Base-by-base conservation (phyloP, 1,140 invertebrate species). In the Vollenhovia emeryi region DNA sequence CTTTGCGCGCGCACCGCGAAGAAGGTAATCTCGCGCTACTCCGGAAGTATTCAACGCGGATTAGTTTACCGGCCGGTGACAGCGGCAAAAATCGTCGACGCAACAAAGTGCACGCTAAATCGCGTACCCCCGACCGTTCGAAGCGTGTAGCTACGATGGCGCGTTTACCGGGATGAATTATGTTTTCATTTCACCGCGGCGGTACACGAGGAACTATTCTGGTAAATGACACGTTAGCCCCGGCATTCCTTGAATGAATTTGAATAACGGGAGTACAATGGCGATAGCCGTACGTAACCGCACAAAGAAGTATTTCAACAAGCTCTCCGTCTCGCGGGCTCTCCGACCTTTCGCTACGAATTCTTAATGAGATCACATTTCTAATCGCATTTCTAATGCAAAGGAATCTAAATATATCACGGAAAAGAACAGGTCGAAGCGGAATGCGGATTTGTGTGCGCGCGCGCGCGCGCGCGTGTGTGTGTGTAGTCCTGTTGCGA, bases 181-280 rank as follows among this genome's bases (percentile, higher is more conserved):
- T 30, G 9, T 80, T 69, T 52, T 80, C 48, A 69, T 80, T 55
- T 30, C 21, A 21, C 4, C 2, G 5, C 13, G 33, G 11, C 6
- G 59, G 7, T 30, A 18, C 45, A 21, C 30, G 30, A 21, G 13
- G 18, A 43, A 43, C 21, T 68, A 55, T 68, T 68, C 33, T 5
- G 21, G 59, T 52, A 69, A 80, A 57, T 55, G 76, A 66, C 40
- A 64, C 60, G 9, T n/a, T 8, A 2, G 4, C 13, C 43, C 36
- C 59, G 24, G 40, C 24, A 76, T 87, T 73, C 43, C 66, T 9
- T 71, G 45, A 69, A 18, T 62, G 43, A 68, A 79, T 84, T 87
- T 78, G 59, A 30, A 87, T 88, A 88, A 88, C 87, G 87, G 85
- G 64, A 88, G 30, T 78, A 78, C 27, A 45, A 64, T 33, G 57